Evolutionary conservation across 35 echinoderm and acorn worm species (phyloP), one percentile per base, ranked within the genome.

Genomic region (Holothuria glaberrima): DNA sequence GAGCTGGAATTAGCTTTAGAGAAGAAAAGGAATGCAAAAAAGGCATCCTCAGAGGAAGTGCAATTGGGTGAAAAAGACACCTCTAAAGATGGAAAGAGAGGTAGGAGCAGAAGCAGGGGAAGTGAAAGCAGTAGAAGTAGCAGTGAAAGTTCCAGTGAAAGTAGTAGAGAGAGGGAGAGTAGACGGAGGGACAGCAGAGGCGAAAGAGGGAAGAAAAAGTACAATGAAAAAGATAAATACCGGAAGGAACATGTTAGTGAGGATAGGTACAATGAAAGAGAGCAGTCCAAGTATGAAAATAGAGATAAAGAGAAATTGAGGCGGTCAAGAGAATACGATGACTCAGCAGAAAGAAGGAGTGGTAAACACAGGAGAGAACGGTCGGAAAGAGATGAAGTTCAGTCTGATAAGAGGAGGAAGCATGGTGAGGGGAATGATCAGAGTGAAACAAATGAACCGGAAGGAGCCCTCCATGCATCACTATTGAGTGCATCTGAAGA

Each of bases 1-100:
- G 83, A 86, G 17, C 63, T 86, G 31, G 83, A 86, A 45, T 31
- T 31, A 32, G 83, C 83, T 67, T 45, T 86, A 22, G 59, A 86
- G 22, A 68, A 64, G 26, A 86, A 86, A 26, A 86, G 83, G 22
- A 64, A 34, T 34, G 63, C 83, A 17, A 86, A 86, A 59, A 86
- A 86, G 59, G 79, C 30, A 16, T 54, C 30, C 9, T 82, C 79
- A 2, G 79, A 82, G 50, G 79, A 82, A 82, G 25, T 26, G 6
- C 79, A 20, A 26, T 16, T 19, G 3, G 79, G 9, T 0, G 63
- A 60, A 28, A 45, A 86, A 86, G 60, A 68, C n/a, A 20, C 2
- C 3, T 18, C 21, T 20, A 25, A 48, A 44, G n/a, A 32, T 5
- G 32, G 60, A 41, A 35, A 87, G 1, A 69, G 6, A 17, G 50